phyloP scores from a whole-genome alignment of 2,888 invertebrate species.

The Lasioglossum vierecki region DNA sequence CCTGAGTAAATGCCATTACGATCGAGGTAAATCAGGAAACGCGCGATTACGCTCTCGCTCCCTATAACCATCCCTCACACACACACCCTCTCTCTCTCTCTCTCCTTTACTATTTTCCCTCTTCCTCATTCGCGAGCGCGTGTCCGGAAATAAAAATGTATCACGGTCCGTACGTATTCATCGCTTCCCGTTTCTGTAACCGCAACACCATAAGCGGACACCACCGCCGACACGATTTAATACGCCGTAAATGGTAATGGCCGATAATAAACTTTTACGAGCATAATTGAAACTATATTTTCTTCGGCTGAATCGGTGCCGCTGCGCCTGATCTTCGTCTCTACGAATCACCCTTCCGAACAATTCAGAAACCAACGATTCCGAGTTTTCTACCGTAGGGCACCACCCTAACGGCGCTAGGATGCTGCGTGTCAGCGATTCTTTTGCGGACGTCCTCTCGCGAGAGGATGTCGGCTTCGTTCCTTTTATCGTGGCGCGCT shows the following conservation, averaged over 20 bases:
- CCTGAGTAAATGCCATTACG: constrained; percentile 40
- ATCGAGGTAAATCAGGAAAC: constrained; percentile 55
- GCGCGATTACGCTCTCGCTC: constrained; percentile 41
- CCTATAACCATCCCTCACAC: neutral
- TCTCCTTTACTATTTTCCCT: neutral
- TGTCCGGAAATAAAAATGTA: constrained; percentile 47
- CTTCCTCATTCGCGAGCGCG: neutral
- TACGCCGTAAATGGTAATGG: constrained; percentile 52
- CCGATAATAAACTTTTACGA: constrained; percentile 58
- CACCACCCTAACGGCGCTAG: neutral
- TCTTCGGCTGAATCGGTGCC: constrained; percentile 8
- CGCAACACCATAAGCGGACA: constrained; percentile 49
- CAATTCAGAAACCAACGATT: neutral
- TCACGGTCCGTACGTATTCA: constrained; percentile 19
- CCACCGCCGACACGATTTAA: constrained; percentile 45
- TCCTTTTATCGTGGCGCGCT: neutral
- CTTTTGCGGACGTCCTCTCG: neutral
- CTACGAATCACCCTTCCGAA: neutral
- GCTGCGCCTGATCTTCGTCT: neutral
- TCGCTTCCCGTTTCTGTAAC: constrained; percentile 35
- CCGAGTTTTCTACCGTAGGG: neutral
- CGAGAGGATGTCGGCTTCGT: neutral
- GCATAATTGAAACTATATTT: constrained; percentile 57
- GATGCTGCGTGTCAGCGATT: neutral
- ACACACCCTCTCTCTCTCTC: neutral